phyloP scores from a whole-genome alignment of 2,797 vertebrate species.

The Corythornis leucogaster region DNA sequence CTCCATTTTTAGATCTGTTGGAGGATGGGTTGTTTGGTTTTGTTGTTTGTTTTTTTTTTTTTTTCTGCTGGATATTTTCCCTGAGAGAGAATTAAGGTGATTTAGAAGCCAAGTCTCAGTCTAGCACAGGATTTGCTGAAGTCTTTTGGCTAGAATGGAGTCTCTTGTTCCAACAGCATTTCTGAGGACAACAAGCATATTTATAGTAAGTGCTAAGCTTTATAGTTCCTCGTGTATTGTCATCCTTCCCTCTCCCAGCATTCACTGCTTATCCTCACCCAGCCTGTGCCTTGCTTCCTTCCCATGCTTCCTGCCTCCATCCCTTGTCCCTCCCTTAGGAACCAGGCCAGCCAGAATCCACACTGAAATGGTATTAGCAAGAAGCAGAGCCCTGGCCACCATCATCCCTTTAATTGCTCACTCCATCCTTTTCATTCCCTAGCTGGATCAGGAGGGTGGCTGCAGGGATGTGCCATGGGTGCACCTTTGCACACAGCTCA shows the following conservation, averaged over 20 bases:
- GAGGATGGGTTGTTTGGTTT: background rate
- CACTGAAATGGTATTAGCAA: conserved; percentile 25
- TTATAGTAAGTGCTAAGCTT: background rate
- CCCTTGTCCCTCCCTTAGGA: background rate
- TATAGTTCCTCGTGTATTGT: background rate
- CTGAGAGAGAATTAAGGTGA: background rate
- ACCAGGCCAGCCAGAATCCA: background rate
- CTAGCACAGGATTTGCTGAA: conserved; percentile 27
- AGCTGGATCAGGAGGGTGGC: background rate
- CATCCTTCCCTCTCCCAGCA: background rate
- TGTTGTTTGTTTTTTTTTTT: background rate
- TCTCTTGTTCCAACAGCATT: background rate
- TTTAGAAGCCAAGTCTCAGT: background rate
- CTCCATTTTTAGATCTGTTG: background rate
- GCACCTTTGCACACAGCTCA: background rate
- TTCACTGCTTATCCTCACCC: background rate
- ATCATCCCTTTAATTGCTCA: conserved; percentile 31
- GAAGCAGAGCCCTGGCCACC: background rate
- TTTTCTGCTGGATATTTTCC: background rate
- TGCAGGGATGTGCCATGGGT: background rate
- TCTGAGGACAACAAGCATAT: background rate
- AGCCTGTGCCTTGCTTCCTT: background rate
- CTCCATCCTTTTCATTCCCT: background rate
- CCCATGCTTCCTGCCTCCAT: conserved; percentile 23
- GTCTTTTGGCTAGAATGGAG: background rate